Evolutionary conservation across 1,140 invertebrate species (phyloP).

Genomic region (Dryas iulia): DNA sequence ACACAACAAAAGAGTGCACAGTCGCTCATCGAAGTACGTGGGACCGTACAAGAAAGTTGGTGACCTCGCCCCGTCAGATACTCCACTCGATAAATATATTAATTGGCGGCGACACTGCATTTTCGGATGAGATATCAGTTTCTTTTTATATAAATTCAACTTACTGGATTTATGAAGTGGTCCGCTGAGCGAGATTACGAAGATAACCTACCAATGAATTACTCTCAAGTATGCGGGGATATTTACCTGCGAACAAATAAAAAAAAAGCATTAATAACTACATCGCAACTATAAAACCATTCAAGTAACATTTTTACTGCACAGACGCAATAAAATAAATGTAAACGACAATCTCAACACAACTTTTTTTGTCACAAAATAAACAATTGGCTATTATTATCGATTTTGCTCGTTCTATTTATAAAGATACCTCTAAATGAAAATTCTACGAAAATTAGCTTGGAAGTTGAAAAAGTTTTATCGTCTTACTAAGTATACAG

Average conservation of each 20-base stretch:
- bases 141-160: constrained; percentile 16
- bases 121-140: constrained; percentile 15
- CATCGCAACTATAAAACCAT: constrained; percentile 42
- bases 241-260: constrained; percentile 61
- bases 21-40: constrained; percentile 27
- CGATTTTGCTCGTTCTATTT: constrained; percentile 22
- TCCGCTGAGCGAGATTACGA: constrained; percentile 2
- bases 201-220: constrained; percentile 2
- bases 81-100: constrained; percentile 30
- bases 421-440: constrained; percentile 19
- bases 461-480: too few relatives aligned
- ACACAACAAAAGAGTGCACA: constrained; percentile 33
- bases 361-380: constrained; percentile 33
- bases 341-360: constrained; percentile 33
- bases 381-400: constrained; percentile 32
- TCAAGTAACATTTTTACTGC: constrained; percentile 45
- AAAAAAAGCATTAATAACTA: constrained; percentile 48
- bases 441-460: background rate
- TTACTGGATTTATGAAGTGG: constrained; percentile 17
- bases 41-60: constrained; percentile 45
- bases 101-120: constrained; percentile 26
- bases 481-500: too few relatives aligned
- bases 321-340: constrained; percentile 40
- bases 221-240: constrained; percentile 24
- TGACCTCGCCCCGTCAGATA: constrained; percentile 42